Evolutionary conservation across 1,140 invertebrate species (phyloP), one percentile per base, ranked within the genome.

Genomic region (Orius laevigatus): DNA sequence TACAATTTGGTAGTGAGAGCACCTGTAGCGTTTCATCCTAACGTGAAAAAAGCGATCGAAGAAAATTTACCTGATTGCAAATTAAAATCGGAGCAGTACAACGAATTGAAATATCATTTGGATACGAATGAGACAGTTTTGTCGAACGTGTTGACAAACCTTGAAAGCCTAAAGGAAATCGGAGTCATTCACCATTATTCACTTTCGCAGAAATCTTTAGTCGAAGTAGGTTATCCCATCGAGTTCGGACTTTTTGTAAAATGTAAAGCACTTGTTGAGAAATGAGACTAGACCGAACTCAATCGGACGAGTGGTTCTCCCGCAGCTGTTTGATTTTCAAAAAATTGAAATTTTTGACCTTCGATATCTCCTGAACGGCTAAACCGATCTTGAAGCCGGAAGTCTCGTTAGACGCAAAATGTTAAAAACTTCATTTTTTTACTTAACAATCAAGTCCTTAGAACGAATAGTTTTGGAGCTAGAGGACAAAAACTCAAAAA

Each of bases 161-260:
- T 76, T 61, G 70, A 73, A 42, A 61, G 62, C 41, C 60, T 59
- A 5, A 59, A 58, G 25, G 15, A 52, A 2, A 49, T 48, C 3
- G 59, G 62, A 14, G 45, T 63, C 12, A 66, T 77, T 33, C 67
- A 72, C 44, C 73, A 75, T 56, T 78, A 75, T 57, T 72, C 71
- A 6, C 63, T 78, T 1, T 70, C 70, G 20, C 75, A 78, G 58
- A 76, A 74, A 2, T 75, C 74, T 8, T 60, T 78, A 14, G 74
- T 76, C 56, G 72, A 75, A 58, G 72, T 75, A 55, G 61, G 45
- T 51, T 12, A 8, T n/a, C 8, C 8, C n/a, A 6, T 8, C 6
- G 8, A 34, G 8, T n/a, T n/a, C n/a, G 8, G n/a, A 34, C 8
- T 34, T 8, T 34, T 34, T 34, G 8, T 34, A 34, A 8, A 6